phyloP scores from a whole-genome alignment of 2,113 vertebrate genomes.

The Hippopotamus amphibius region DNA sequence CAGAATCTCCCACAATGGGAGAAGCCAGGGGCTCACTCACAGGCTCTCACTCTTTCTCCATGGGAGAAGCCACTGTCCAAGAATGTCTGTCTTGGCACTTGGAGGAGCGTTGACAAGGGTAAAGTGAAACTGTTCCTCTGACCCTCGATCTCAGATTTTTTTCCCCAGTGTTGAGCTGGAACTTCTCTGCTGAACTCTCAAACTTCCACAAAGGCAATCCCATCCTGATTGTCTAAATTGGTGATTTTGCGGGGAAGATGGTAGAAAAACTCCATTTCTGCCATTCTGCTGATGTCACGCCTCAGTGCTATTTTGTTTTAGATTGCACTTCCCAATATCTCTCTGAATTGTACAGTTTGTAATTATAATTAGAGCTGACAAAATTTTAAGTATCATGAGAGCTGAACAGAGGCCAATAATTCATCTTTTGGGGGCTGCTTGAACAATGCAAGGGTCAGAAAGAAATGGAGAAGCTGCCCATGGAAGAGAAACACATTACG shows the following conservation, averaged over 20 bases:
- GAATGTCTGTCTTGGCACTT: not conserved
- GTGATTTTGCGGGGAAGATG: not conserved
- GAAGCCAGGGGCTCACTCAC: not conserved
- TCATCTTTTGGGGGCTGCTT: not conserved
- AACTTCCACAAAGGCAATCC: not conserved
- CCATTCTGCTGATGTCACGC: not conserved
- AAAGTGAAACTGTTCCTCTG: not conserved
- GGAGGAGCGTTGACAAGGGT: not conserved
- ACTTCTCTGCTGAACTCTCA: not conserved
- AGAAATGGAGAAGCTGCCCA: not conserved
- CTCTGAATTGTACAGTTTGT: not conserved
- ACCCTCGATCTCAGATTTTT: not conserved
- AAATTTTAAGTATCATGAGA: slow-evolving; percentile 60
- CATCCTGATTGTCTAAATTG: not conserved
- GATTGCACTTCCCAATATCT: not conserved
- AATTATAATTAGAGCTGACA: slow-evolving; percentile 71
- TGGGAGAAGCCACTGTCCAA: not conserved
- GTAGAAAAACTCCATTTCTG: not conserved
- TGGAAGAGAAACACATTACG: not conserved
- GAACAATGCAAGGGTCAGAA: slow-evolving; percentile 41
- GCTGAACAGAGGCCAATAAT: slow-evolving; percentile 53
- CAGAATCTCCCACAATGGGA: not conserved
- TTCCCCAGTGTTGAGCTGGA: not conserved
- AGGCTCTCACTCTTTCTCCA: not conserved
- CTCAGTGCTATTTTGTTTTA: not conserved